Evolutionary conservation across 2,888 invertebrate genomes (phyloP).

Genomic region (Matsumyia berberina): DNA sequence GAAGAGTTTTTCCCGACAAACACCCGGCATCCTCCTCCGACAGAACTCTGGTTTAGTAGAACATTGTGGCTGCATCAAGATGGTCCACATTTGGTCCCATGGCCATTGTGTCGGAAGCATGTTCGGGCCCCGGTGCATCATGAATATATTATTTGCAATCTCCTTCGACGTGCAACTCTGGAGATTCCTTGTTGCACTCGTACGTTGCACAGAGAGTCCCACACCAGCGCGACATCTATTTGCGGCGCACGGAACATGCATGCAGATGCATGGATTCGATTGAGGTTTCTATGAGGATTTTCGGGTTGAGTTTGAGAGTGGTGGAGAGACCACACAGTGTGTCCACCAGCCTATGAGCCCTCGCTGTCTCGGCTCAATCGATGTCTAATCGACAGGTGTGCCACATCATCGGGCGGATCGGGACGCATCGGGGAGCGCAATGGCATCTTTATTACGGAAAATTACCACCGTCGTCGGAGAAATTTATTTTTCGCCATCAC

Average conservation of each 20-base stretch:
- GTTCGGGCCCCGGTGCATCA: constrained; percentile 50
- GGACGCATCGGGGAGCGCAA: constrained; percentile 23
- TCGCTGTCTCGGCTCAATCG: constrained; percentile 27
- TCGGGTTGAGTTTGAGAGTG: constrained; percentile 15
- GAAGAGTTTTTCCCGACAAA: constrained; percentile 12
- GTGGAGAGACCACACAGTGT: constrained; percentile 68
- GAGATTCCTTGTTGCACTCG: constrained; percentile 52
- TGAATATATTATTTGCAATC: constrained; percentile 70
- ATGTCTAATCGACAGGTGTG: constrained; percentile 75
- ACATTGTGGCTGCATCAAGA: constrained; percentile 66
- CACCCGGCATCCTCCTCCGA: constrained; percentile 14
- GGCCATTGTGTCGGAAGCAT: constrained; percentile 52
- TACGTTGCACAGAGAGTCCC: constrained; percentile 28
- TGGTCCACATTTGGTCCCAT: constrained; percentile 70
- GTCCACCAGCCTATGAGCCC: constrained; percentile 24
- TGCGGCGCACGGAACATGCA: constrained; percentile 68
- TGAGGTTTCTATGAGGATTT: constrained; percentile 61
- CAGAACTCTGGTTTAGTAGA: constrained; percentile 39
- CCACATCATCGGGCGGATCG: constrained; percentile 44
- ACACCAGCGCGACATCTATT: constrained; percentile 65
- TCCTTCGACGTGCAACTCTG: constrained; percentile 22
- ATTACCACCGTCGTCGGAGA: constrained; percentile 56
- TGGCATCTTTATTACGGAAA: constrained; percentile 74
- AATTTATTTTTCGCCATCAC: constrained; percentile 51
- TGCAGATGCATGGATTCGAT: constrained; percentile 47